Conservation (phyloP, 92 coral and sea anemone species). For the Pocillopora meandrina region DNA sequence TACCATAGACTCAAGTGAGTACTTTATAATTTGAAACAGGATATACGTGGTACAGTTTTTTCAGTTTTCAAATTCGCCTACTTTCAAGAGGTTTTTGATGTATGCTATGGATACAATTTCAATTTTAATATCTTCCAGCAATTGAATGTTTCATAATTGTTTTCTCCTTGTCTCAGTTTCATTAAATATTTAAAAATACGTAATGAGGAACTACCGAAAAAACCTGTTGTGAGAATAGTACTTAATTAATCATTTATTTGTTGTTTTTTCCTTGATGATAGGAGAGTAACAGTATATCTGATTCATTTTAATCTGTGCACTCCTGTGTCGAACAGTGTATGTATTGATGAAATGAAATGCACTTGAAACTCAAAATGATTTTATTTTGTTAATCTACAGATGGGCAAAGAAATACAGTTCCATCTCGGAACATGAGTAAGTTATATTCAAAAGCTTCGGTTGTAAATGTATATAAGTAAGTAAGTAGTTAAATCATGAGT, state of each 20-base stretch:
- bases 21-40: neutral
- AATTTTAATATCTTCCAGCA: too few relatives aligned
- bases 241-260: neutral
- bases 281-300: too few relatives aligned
- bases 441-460: neutral
- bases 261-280: too few relatives aligned
- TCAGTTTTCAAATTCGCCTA: neutral
- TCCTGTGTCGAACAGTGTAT: too few relatives aligned
- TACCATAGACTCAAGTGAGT: neutral
- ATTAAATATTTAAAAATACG: constrained; percentile 24
- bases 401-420: constrained; percentile 46
- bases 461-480: too few relatives aligned
- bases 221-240: neutral
- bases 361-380: neutral
- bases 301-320: too few relatives aligned
- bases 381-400: constrained; percentile 32
- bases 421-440: constrained; percentile 22
- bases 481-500: too few relatives aligned
- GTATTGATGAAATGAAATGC: too few relatives aligned
- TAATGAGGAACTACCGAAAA: neutral
- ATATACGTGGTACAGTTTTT: neutral
- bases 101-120: neutral
- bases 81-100: neutral
- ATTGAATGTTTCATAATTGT: too few relatives aligned
- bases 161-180: neutral